These are phyloP conservation scores for Cyphomyrmex costatus DNA, from an alignment of 1,140 invertebrate genomes.

Conservation along the genomic window DNA sequence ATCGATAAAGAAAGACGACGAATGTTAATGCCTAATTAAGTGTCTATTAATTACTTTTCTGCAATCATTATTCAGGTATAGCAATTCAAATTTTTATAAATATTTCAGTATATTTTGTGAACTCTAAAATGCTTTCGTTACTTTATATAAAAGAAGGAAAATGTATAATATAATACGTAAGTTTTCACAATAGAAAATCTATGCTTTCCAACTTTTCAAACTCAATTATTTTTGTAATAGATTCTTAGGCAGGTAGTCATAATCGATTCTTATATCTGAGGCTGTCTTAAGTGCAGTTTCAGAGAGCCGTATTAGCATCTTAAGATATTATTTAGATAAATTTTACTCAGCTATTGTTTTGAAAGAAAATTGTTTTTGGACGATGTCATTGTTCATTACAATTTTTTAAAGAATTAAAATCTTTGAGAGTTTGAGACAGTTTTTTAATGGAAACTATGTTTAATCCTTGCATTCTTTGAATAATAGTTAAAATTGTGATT, in stretches of 20 bases:
- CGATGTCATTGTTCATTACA: neutral
- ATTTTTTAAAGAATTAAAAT: constrained; percentile 13
- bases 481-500: constrained; percentile 50
- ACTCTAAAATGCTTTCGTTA: neutral
- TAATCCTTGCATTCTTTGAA: constrained; percentile 34
- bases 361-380: neutral
- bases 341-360: neutral
- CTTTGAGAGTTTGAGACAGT: neutral
- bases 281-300: too few relatives aligned
- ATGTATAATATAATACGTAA: neutral
- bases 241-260: too few relatives aligned
- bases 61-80: neutral
- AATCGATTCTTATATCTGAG: too few relatives aligned
- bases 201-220: neutral
- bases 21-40: constrained; percentile 16
- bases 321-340: too few relatives aligned
- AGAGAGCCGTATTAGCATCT: too few relatives aligned
- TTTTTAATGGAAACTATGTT: neutral
- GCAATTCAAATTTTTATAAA: neutral
- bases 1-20: neutral
- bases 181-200: constrained; percentile 8
- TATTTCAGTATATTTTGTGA: neutral
- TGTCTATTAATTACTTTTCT: constrained; percentile 7
- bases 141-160: neutral
- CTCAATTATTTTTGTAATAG: neutral